A percentile compares a stretch with the other conserved stretches of the same genome.
Evolutionary conservation across 2,113 vertebrate genomes (phyloP).

Genomic region (rat (Rattus norvegicus)): DNA sequence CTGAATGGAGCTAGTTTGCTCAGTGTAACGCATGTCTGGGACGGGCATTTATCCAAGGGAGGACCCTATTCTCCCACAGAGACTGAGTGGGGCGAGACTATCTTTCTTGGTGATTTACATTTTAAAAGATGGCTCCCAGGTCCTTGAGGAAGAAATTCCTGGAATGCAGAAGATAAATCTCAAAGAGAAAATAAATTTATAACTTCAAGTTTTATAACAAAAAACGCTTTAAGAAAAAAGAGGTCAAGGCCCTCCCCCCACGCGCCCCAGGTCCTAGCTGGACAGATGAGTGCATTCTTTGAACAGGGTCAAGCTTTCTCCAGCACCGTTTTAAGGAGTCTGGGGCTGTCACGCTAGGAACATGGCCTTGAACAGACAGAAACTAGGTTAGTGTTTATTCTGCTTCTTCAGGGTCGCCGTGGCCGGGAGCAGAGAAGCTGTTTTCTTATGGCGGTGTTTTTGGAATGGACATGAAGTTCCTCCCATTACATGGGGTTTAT

Average conservation of each 20-base stretch:
- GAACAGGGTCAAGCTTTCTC: not conserved
- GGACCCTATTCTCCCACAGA: not conserved
- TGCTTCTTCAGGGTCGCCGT: not conserved
- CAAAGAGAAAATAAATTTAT: conserved; percentile 39
- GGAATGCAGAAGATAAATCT: conserved; percentile 35
- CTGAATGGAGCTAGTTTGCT: not conserved
- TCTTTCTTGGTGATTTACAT: conserved; percentile 7
- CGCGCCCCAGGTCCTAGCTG: conserved; percentile 3
- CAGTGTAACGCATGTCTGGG: not conserved
- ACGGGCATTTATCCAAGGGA: not conserved
- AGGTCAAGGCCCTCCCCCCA: not conserved
- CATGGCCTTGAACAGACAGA: not conserved
- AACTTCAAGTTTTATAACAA: conserved; percentile 18
- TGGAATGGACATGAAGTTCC: not conserved
- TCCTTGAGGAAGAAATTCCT: conserved; percentile 48
- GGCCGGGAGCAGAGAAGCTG: not conserved
- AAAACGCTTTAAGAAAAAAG: conserved; percentile 20
- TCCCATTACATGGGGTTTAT: not conserved
- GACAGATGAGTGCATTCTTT: conserved; percentile 34
- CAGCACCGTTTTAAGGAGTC: not conserved
- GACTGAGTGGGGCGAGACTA: too few relatives aligned
- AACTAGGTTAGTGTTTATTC: not conserved
- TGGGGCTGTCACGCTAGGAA: not conserved
- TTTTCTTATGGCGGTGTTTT: not conserved
- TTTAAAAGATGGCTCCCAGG: conserved; percentile 33